Evolutionary conservation across 2,113 vertebrate species (phyloP).

Genomic region (Cochlearius cochlearius): DNA sequence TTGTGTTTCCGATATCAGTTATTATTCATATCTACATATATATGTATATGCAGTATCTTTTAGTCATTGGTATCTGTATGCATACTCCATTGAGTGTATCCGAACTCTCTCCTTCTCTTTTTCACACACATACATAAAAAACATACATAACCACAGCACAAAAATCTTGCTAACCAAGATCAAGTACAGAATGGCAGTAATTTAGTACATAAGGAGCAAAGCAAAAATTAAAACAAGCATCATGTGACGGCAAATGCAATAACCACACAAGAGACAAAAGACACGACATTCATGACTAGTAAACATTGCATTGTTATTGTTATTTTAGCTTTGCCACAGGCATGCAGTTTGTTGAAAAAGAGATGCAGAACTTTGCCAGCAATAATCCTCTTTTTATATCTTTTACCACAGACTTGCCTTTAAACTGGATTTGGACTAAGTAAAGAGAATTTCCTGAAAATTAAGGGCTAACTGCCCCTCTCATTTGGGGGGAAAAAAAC

Average conservation of each 20-base stretch:
- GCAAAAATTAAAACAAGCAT: constrained; percentile 62
- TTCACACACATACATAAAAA: constrained; percentile 18
- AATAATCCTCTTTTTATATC: constrained; percentile 61
- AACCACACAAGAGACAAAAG: constrained; percentile 69
- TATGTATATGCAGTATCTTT: constrained; percentile 45
- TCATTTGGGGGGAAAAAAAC: neutral
- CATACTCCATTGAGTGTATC: neutral
- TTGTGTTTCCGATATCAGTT: constrained; percentile 33
- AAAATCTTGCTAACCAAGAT: constrained; percentile 48
- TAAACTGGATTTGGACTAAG: constrained; percentile 62
- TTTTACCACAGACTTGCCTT: constrained; percentile 61
- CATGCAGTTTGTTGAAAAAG: constrained; percentile 65
- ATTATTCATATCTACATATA: constrained; percentile 46
- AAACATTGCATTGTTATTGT: constrained; percentile 64
- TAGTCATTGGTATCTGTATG: neutral
- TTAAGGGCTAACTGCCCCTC: constrained; percentile 27
- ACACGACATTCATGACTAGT: constrained; percentile 59
- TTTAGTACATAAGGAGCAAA: constrained; percentile 65
- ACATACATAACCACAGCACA: constrained; percentile 7
- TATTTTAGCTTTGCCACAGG: constrained; percentile 71
- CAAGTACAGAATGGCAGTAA: constrained; percentile 65
- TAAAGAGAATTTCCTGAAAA: constrained; percentile 73
- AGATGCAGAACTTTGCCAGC: constrained; percentile 66
- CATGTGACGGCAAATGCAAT: constrained; percentile 63
- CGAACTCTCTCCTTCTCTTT: neutral